Percentiles rank a stretch among this genome's conserved stretches.
phyloP scores from a whole-genome alignment of 2,888 invertebrate species.

The Portevinia maculata region DNA sequence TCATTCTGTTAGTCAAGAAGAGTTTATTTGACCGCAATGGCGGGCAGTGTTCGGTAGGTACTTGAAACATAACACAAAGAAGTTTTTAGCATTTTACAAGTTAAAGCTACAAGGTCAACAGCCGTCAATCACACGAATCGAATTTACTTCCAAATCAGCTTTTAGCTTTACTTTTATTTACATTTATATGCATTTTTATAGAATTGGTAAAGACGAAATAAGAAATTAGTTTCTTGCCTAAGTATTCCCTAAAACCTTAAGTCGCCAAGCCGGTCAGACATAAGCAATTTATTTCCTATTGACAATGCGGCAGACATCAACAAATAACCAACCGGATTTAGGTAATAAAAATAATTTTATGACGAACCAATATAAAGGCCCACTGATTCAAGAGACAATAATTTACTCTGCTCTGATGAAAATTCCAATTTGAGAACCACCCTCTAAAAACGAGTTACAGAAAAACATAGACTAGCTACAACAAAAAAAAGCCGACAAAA shows the following conservation, averaged over 20 bases:
- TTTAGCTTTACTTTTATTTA: too few relatives aligned
- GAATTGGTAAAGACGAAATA: constrained; percentile 2
- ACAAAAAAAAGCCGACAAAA: constrained; percentile 30
- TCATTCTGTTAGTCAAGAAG: too few relatives aligned
- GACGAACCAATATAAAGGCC: constrained; percentile 49
- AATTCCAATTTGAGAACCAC: background rate
- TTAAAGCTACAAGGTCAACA: too few relatives aligned
- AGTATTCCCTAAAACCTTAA: constrained; percentile 31
- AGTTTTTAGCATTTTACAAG: too few relatives aligned
- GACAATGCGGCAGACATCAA: constrained; percentile 27
- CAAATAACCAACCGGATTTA: constrained; percentile 32
- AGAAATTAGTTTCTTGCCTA: too few relatives aligned
- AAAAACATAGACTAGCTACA: background rate
- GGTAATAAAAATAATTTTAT: constrained; percentile 50
- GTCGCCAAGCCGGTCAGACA: constrained; percentile 45
- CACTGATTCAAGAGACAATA: constrained; percentile 15
- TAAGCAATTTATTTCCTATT: constrained; percentile 38
- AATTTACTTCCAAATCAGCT: too few relatives aligned
- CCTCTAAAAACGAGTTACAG: background rate
- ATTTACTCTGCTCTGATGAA: constrained; percentile 37
- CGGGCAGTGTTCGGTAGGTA: too few relatives aligned
- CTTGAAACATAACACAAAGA: too few relatives aligned
- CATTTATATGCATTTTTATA: too few relatives aligned
- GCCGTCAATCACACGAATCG: too few relatives aligned
- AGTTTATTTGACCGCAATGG: too few relatives aligned